Evolutionary conservation across 2,888 invertebrate genomes (phyloP).

Genomic region (Uloborus plumipes): DNA sequence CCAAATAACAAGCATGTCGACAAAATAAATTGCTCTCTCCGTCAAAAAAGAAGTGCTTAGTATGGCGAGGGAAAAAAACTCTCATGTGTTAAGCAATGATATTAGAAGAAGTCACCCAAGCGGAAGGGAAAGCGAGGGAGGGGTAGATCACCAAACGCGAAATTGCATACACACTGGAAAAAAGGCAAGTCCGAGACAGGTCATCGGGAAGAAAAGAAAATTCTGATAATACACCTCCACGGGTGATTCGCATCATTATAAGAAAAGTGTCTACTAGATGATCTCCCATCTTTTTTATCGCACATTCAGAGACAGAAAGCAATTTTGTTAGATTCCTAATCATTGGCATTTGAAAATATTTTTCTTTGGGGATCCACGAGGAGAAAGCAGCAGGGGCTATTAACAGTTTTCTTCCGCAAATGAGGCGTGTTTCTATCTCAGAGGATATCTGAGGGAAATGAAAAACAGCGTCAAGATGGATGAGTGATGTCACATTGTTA

Average conservation of each 20-base stretch:
- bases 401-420: constrained; percentile 42
- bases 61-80: not conserved
- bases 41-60: too few species aligned
- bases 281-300: constrained; percentile 25
- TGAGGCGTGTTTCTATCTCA: constrained; percentile 19
- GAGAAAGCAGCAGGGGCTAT: constrained; percentile 3
- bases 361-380: not conserved
- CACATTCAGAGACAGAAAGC: not conserved
- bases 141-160: constrained; percentile 6
- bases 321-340: constrained; percentile 10
- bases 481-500: too few species aligned
- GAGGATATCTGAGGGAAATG: too few species aligned
- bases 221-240: constrained; percentile 37
- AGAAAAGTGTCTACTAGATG: constrained; percentile 3
- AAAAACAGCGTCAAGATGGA: too few species aligned
- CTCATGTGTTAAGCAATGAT: constrained; percentile 33
- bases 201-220: constrained; percentile 22
- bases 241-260: constrained; percentile 23
- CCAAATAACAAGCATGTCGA: too few species aligned
- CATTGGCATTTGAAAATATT: constrained; percentile 23
- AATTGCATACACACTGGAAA: constrained; percentile 20
- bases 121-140: constrained; percentile 24
- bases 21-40: too few species aligned
- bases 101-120: constrained; percentile 28
- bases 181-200: constrained; percentile 3